Conservation (phyloP, 1,140 invertebrate genomes). For the Lucilia sericata region DNA sequence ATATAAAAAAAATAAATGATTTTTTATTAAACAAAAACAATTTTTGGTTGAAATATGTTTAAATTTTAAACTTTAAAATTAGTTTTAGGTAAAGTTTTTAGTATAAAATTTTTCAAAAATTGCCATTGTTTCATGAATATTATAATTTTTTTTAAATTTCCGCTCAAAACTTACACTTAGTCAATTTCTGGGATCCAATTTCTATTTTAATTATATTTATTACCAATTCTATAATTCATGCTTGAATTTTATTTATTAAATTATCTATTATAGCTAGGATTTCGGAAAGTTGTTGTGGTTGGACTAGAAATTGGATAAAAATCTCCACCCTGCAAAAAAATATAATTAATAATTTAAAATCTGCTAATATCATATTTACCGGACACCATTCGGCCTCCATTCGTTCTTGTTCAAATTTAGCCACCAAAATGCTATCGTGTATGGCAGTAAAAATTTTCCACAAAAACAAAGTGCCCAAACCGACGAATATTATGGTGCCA, state of each 20-base stretch:
- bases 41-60: neutral
- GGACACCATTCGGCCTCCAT: conserved; percentile 82
- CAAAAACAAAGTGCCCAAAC: conserved; percentile 83
- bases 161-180: too few species aligned
- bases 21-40: neutral
- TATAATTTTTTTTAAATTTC: too few species aligned
- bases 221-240: too few species aligned
- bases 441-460: conserved; percentile 98
- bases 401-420: conserved; percentile 97
- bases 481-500: conserved; percentile 82
- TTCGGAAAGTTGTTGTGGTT: conserved; percentile 96
- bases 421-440: conserved; percentile 92
- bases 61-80: too few species aligned
- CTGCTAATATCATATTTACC: too few species aligned
- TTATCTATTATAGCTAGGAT: conserved; percentile 77
- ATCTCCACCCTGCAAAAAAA: conserved; percentile 85
- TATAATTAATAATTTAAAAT: too few species aligned
- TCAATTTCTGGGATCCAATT: too few species aligned
- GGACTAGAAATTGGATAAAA: conserved; percentile 99
- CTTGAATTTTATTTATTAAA: too few species aligned
- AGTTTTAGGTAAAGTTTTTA: too few species aligned
- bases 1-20: neutral
- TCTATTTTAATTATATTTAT: too few species aligned
- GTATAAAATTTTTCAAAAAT: too few species aligned
- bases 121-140: too few species aligned